A percentile compares a stretch with the other conserved stretches of the same genome.
phyloP scores from a whole-genome alignment of 2,888 invertebrate genomes.

The Merodon equestris region DNA sequence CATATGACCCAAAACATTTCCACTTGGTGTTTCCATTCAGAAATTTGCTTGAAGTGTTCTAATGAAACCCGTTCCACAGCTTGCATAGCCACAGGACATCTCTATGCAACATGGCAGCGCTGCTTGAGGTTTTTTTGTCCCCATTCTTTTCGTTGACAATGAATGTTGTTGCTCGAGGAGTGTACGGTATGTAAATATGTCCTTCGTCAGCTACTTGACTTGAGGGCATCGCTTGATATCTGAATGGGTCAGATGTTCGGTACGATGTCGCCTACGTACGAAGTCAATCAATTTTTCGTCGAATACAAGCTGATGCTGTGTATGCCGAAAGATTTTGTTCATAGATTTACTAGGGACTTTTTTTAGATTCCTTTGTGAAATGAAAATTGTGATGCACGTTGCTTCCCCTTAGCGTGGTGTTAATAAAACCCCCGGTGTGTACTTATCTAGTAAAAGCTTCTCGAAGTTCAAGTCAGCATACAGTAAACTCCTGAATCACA shows the following conservation, averaged over 20 bases:
- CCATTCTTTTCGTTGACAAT: conserved; percentile 11
- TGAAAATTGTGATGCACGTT: neutral
- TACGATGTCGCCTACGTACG: neutral
- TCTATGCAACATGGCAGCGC: neutral
- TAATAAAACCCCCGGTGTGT: too few relatives aligned
- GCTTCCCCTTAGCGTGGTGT: too few relatives aligned
- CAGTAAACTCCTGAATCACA: too few relatives aligned
- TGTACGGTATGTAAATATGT: neutral
- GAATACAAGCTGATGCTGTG: neutral
- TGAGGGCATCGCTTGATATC: conserved; percentile 9
- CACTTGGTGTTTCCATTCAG: too few relatives aligned
- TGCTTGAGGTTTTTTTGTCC: neutral
- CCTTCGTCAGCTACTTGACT: conserved; percentile 26
- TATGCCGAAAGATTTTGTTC: neutral
- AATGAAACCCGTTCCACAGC: neutral
- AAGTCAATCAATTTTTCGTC: conserved; percentile 27
- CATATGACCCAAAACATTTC: too few relatives aligned
- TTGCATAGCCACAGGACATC: neutral
- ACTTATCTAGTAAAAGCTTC: too few relatives aligned
- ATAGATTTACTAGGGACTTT: neutral
- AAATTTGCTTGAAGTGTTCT: neutral
- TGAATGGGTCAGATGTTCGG: conserved; percentile 19
- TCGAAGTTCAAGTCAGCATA: too few relatives aligned
- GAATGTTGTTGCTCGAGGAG: conserved; percentile 3
- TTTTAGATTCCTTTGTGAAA: neutral